phyloP scores from a whole-genome alignment of 92 coral and sea anemone species.

The Zoanthus sansibaricus region DNA sequence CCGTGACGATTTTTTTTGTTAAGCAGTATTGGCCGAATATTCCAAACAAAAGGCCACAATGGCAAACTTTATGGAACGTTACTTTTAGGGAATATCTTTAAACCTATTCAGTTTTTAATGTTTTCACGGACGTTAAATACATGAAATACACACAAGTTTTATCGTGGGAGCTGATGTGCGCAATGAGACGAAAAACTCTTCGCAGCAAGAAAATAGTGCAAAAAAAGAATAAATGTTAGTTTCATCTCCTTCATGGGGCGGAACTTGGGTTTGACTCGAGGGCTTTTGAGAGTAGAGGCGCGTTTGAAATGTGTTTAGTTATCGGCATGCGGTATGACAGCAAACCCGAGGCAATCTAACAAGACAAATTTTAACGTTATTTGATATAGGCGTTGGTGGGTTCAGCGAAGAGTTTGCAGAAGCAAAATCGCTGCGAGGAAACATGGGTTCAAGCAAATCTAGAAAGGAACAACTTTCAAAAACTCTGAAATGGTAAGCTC shows the following conservation, averaged over 20 bases:
- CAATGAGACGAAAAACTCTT: conserved; percentile 9
- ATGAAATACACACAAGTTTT: neutral
- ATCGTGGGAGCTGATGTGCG: conserved; percentile 9
- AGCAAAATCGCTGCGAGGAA: conserved; percentile 43
- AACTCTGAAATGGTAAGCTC: conserved; percentile 76
- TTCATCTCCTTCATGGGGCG: neutral
- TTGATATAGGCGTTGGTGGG: conserved; percentile 47
- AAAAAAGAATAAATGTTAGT: conserved; percentile 3
- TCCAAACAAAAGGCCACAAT: conserved; percentile 18
- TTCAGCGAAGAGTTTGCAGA: conserved; percentile 54
- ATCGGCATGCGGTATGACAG: conserved; percentile 9
- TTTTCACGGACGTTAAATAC: neutral
- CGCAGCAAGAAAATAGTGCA: conserved; percentile 16
- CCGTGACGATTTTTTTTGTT: neutral
- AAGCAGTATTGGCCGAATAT: conserved; percentile 32
- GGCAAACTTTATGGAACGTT: neutral
- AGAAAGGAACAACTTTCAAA: conserved; percentile 86
- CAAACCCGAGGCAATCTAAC: neutral
- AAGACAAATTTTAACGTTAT: neutral
- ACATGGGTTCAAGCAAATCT: conserved; percentile 65
- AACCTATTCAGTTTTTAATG: neutral
- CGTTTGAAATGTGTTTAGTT: conserved; percentile 6
- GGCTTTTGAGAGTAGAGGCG: neutral
- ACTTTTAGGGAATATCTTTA: neutral
- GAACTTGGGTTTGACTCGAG: neutral